Base-by-base conservation (phyloP, 2,113 vertebrate genomes). In the Xiphophorus maculatus region DNA sequence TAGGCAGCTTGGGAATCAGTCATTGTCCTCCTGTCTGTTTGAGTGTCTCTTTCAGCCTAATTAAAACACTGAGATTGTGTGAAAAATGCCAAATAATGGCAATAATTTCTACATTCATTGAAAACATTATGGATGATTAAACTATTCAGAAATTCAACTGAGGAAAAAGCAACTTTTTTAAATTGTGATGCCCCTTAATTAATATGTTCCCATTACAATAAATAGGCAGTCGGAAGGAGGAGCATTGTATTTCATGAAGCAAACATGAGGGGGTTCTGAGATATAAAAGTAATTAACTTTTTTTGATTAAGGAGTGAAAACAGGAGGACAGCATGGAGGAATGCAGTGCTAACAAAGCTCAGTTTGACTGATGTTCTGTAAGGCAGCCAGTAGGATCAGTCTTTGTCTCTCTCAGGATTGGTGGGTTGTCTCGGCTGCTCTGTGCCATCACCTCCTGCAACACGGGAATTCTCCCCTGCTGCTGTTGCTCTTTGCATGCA, bases 351-450 rank as follows among this genome's bases (percentile, higher is more conserved):
- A 83, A 90, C 91, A 92, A 90, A 88, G 90, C 90, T 81, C 60
- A 27, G 77, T 86, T 90, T 92, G 89, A 93, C 80, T 92, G 93
- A 93, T 94, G 90, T 90, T 77, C 87, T 88, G 90, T 90, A 90
- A 87, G 78, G 77, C 84, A 71, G 90, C 89, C 88, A 87, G 85
- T 71, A 87, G 74, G 86, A 91, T 86, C 86, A 32, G 77, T 90
- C 90, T 93, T 89, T 92, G 91, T 92, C 86, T 80, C 69, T 70
- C 74, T 58, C 66, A 82, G 85, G 89, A 92, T 89, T 87, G 91
- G 88, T 90, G 82, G 72, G 66, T 84, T 84, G 91, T 88, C 91
- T 88, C 71, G 73, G 78, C 88, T 76, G 81, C 87, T 83, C 81
- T 28, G 25, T 75, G 83, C 85, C 76, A 84, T 90, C 85, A 90